Evolutionary conservation across 2,797 vertebrate species (phyloP), one percentile per base, ranked within the genome.

Genomic region (Lacerta bilineata): DNA sequence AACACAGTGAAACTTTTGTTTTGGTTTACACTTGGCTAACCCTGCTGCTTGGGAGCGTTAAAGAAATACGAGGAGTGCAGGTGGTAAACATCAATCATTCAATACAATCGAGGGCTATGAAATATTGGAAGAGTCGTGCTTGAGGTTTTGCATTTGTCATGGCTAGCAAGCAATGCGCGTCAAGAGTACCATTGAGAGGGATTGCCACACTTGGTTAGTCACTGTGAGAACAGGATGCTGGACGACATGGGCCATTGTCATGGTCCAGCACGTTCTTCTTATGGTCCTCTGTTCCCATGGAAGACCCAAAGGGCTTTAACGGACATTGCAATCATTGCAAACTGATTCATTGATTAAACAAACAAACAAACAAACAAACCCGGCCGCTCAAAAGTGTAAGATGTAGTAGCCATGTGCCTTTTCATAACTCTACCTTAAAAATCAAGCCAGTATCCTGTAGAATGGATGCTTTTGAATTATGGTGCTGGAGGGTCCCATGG

Each of bases 11-110:
- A 80, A 36, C 61, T 25, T 41, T 13, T 41, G 5, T 64, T 64
- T 71, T 80, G 46, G 50, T 72, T 80, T 59, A 80, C 13, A 72
- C 46, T 59, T 71, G 33, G 33, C 72, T 80, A 55, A 87, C 72
- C 20, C 17, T 41, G 77, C 50, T 39, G 25, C 23, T 87, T n/a
- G 66, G 33, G 50, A 87, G 46, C 13, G 15, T 27, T 87, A 50
- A 80, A 61, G 23, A 80, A 80, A 59, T 20, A 43, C 10, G 41
- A 72, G 20, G 36, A 20, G 20, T 25, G 3, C 27, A 39, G n/a
- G 8, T 29, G 72, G 55, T 87, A 50, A 50, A 50, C 41, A 74
- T 80, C 33, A 72, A 46, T 71, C 68, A 36, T 74, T 84, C 25
- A 46, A 75, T 17, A 55, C 36, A 74, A 59, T 74, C 20, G 39